These are phyloP conservation scores for Leuciscus waleckii DNA, from an alignment of 2,797 vertebrate species.

Conservation along the genomic window DNA sequence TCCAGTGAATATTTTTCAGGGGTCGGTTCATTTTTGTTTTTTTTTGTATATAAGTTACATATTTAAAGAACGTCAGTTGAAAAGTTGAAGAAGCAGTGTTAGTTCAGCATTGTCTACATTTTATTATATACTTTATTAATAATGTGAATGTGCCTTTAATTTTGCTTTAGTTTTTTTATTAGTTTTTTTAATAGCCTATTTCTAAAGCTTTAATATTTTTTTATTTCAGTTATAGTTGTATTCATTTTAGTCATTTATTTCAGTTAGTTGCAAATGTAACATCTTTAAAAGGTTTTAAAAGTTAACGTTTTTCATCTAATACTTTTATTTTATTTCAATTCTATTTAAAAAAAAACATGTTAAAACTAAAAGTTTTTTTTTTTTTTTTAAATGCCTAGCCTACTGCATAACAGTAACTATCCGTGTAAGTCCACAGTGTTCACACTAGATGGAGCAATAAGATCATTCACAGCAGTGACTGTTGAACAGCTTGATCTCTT, in stretches of 20 bases:
- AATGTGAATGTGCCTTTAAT: background rate
- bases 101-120: background rate
- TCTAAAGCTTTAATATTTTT: background rate
- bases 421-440: background rate
- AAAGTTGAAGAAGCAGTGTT: background rate
- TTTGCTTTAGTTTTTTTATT: background rate
- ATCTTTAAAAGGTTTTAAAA: background rate
- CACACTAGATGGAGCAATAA: constrained; percentile 52
- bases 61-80: background rate
- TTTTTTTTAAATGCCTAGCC: no score
- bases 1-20: background rate
- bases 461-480: background rate
- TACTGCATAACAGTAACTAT: background rate
- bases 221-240: background rate
- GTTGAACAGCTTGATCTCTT: constrained; percentile 17
- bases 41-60: background rate
- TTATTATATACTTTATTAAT: background rate
- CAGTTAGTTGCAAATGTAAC: background rate
- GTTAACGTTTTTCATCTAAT: background rate
- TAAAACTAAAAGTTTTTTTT: no score
- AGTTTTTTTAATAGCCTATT: background rate
- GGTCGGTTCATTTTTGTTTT: background rate
- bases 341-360: background rate
- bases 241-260: background rate
- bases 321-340: background rate